Base-by-base conservation (phyloP, 1,140 invertebrate species). In the Dendroctonus valens region DNA sequence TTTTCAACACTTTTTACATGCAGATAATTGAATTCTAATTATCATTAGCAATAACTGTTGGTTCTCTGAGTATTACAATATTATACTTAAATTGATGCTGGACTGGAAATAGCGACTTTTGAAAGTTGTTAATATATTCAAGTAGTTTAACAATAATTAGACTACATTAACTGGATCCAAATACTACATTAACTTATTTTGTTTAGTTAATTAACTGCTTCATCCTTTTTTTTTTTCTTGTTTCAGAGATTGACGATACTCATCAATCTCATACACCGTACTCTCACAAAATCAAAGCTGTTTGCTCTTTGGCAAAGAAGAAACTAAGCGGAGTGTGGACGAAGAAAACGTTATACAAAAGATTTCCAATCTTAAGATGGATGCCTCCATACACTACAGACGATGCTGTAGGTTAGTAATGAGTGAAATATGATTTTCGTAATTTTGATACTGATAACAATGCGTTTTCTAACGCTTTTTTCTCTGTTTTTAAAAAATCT, bases 311-410 rank as follows among this genome's bases (percentile, higher is more conserved):
- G 46, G 50, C 65, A 3, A 65, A 54, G 41, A 74, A 76, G n/a
- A 79, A 79, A 64, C 69, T 77, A 5, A 75, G 67, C 52, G 73
- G 72, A 7, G 67, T 67, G 4, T 84, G 82, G 50, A 89, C 86
- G 8, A 83, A 82, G 58, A 91, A 90, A 77, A 88, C 83, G 15
- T 78, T 91, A 1, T 82, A 85, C 73, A 89, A 86, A 73, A 81
- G 88, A 7, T 65, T 93, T 38, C 91, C 91, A 1, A 84, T 93
- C 65, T 74, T 89, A 0, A 75, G 75, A 49, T 94, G 91, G 91
- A 74, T 91, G 62, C 90, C 89, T 1, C 83, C 82, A 44, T 93
- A 93, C 78, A 87, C 81, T 59, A 71, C 75, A 5, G 82, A 86
- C 14, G 85, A 87, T 78, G 85, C 87, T 3, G 41, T 74, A 15